A percentile compares a stretch with the other conserved stretches of the same genome.
These are phyloP conservation scores for Crotalus adamanteus DNA, from an alignment of 2,797 vertebrate genomes.

Conservation along the genomic window DNA sequence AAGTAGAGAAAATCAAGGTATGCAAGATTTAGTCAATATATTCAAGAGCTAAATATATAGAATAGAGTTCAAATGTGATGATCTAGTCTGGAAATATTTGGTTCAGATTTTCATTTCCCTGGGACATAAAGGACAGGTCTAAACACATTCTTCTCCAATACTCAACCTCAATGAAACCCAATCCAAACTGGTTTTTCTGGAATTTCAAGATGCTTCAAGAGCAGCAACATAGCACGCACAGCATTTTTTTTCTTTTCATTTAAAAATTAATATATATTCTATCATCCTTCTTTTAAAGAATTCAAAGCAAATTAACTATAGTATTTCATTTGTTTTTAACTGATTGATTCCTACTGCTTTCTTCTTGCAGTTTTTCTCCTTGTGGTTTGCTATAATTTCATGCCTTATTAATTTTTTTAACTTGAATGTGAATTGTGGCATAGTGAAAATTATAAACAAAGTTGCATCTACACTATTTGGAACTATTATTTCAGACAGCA, in stretches of 20 bases:
- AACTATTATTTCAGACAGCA: background rate
- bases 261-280: background rate
- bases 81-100: background rate
- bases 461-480: background rate
- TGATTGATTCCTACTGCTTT: background rate
- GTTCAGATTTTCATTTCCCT: background rate
- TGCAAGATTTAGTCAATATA: background rate
- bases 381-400: background rate
- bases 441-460: background rate
- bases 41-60: background rate
- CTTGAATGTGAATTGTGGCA: background rate
- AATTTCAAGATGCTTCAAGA: background rate
- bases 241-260: background rate
- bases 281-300: background rate
- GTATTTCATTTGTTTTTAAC: background rate
- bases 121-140: background rate
- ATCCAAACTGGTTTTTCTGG: background rate
- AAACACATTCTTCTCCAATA: background rate
- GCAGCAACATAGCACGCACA: background rate
- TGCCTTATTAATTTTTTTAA: background rate
- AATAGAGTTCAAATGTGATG: background rate
- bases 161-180: background rate
- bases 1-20: background rate
- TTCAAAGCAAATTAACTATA: background rate
- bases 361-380: background rate